Conservation (phyloP, 1,140 invertebrate species). For the Drosophila orosa region DNA sequence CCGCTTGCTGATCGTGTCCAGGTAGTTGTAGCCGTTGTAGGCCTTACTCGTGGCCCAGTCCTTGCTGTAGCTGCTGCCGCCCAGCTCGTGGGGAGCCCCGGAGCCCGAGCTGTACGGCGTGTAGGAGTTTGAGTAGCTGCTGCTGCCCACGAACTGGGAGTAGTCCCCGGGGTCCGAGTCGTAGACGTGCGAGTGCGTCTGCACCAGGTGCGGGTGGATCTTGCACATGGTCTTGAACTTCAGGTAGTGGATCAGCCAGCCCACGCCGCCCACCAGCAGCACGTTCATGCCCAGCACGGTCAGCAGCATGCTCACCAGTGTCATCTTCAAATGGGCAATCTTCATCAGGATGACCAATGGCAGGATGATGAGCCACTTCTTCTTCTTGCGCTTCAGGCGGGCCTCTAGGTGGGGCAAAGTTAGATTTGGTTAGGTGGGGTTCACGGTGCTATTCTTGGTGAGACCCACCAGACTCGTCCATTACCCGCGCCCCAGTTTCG, state of each 20-base stretch:
- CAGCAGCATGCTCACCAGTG: constrained; percentile 66
- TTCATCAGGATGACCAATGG: constrained; percentile 78
- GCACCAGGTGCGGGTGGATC: constrained; percentile 80
- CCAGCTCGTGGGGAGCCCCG: constrained; percentile 59
- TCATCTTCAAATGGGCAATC: constrained; percentile 81
- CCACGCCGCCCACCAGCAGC: constrained; percentile 71
- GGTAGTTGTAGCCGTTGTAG: constrained; percentile 73
- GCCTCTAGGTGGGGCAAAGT: constrained; percentile 22
- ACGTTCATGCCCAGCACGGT: constrained; percentile 73
- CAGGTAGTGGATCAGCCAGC: constrained; percentile 80
- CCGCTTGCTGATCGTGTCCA: constrained; percentile 80
- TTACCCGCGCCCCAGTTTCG: constrained; percentile 64
- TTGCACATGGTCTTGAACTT: constrained; percentile 82
- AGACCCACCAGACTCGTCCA: constrained; percentile 66
- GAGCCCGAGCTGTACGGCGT: constrained; percentile 50
- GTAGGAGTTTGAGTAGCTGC: constrained; percentile 72
- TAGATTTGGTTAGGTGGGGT: background rate
- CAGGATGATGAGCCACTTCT: constrained; percentile 76
- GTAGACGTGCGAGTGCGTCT: constrained; percentile 80
- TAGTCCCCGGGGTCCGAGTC: constrained; percentile 80
- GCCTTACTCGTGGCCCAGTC: constrained; percentile 80
- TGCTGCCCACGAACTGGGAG: constrained; percentile 76
- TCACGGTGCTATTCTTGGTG: background rate
- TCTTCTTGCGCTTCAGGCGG: constrained; percentile 63
- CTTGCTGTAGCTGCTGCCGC: constrained; percentile 64